Conservation (phyloP, 2,888 invertebrate species). For the Dryobotodes eremita region DNA sequence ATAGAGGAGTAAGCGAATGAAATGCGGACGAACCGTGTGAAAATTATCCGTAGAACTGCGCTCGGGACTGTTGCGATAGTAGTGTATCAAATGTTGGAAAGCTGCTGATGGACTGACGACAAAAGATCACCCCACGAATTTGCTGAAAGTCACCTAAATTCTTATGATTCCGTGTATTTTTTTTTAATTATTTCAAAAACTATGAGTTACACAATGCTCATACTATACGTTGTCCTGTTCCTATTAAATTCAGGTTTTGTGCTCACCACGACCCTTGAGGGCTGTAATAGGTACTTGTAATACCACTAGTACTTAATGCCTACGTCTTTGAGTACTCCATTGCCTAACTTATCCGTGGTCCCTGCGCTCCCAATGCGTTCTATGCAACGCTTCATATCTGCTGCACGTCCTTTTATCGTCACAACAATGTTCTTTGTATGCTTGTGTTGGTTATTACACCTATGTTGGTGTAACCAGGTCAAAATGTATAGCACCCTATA, state of each 20-base stretch:
- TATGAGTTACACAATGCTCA: neutral
- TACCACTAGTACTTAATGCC: neutral
- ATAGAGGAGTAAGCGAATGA: slow-evolving; percentile 25
- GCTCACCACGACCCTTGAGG: neutral
- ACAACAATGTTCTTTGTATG: slow-evolving; percentile 46
- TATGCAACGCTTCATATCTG: slow-evolving; percentile 59
- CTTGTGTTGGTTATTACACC: neutral
- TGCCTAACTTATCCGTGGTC: slow-evolving; percentile 11
- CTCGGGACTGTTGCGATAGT: neutral
- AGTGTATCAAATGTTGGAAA: neutral
- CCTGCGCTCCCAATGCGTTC: slow-evolving; percentile 44
- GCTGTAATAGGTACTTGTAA: neutral
- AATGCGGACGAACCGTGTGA: neutral
- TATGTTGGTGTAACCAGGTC: slow-evolving; percentile 36
- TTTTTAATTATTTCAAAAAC: neutral
- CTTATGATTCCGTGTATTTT: neutral
- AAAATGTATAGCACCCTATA: slow-evolving; percentile 6
- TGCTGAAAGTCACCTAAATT: neutral
- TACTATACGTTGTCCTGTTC: neutral
- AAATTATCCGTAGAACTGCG: neutral
- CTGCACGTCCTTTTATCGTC: slow-evolving; percentile 56
- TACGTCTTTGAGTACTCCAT: slow-evolving; percentile 19
- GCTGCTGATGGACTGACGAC: neutral
- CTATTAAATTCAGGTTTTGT: neutral
- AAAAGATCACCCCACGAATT: neutral